These are phyloP conservation scores for Oncorhynchus kisutch DNA, from an alignment of 2,113 vertebrate species.

Conservation along the genomic window DNA sequence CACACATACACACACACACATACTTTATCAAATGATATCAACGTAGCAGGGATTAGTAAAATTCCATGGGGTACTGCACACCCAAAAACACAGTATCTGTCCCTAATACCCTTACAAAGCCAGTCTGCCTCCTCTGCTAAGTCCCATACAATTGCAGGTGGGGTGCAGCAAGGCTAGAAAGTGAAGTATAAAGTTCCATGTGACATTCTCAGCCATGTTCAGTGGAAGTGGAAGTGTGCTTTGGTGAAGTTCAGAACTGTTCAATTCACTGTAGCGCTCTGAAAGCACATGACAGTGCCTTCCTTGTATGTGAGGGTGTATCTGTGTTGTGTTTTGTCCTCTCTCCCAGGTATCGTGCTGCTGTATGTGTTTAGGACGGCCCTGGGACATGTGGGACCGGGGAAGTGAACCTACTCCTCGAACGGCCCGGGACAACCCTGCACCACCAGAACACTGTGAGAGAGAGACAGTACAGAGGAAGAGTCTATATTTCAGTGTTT, in stretches of 20 bases:
- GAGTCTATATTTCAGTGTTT: not conserved
- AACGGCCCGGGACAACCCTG: not conserved
- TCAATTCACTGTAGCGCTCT: too few relatives aligned
- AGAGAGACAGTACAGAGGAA: not conserved
- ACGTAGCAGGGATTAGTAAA: not conserved
- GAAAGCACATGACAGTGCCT: too few relatives aligned
- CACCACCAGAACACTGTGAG: not conserved
- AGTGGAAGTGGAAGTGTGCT: too few relatives aligned
- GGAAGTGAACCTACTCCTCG: not conserved
- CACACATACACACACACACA: not conserved
- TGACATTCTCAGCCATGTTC: too few relatives aligned
- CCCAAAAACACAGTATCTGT: not conserved
- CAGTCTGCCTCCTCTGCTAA: not conserved
- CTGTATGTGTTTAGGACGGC: not conserved
- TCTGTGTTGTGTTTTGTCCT: not conserved
- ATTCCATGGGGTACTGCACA: not conserved
- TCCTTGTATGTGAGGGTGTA: not conserved
- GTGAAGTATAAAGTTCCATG: not conserved
- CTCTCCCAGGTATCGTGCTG: not conserved
- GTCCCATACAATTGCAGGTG: not conserved
- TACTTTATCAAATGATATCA: not conserved
- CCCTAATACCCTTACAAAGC: not conserved
- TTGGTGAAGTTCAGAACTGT: too few relatives aligned
- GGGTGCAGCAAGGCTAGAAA: not conserved
- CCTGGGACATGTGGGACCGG: not conserved